phyloP scores from a whole-genome alignment of 2,888 invertebrate species.

The Micropterix aruncella region DNA sequence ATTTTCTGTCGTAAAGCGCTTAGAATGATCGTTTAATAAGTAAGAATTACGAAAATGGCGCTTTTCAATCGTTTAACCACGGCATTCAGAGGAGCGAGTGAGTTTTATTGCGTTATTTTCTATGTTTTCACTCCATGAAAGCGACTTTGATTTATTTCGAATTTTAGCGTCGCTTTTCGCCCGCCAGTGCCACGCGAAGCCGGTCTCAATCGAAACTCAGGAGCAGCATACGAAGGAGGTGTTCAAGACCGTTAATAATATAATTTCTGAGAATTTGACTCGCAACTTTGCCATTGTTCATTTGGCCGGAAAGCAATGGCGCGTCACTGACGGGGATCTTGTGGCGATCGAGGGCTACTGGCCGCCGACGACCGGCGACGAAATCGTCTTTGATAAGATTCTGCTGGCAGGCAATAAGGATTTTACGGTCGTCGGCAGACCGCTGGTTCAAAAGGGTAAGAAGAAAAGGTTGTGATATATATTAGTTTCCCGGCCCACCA shows the following conservation, averaged over 20 bases:
- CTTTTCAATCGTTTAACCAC: too few species aligned
- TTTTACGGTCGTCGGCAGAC: slow-evolving; percentile 70
- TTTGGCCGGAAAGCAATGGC: slow-evolving; percentile 69
- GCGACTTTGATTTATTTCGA: too few species aligned
- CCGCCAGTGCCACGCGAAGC: background rate
- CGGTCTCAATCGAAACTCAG: slow-evolving; percentile 8
- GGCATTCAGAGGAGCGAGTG: slow-evolving; percentile 7
- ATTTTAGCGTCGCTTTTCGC: background rate
- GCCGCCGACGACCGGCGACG: slow-evolving; percentile 69
- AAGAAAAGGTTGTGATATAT: too few species aligned
- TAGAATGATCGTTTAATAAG: too few species aligned
- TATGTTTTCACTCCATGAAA: too few species aligned
- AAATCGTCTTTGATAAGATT: slow-evolving; percentile 71
- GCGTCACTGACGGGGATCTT: slow-evolving; percentile 75
- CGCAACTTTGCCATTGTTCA: slow-evolving; percentile 73
- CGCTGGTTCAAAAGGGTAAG: slow-evolving; percentile 55
- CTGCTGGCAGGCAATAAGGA: slow-evolving; percentile 63
- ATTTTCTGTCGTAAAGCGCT: too few species aligned
- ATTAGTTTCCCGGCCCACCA: too few species aligned
- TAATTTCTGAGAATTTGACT: slow-evolving; percentile 41
- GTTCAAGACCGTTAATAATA: slow-evolving; percentile 46
- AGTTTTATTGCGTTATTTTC: slow-evolving; percentile 3
- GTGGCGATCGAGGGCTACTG: slow-evolving; percentile 71
- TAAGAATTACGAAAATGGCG: slow-evolving; percentile 7
- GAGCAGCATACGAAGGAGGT: slow-evolving; percentile 29